Percentiles rank a stretch among this genome's conserved stretches.
Conservation (phyloP, 2,888 invertebrate species). For the Crossocerus cetratus region DNA sequence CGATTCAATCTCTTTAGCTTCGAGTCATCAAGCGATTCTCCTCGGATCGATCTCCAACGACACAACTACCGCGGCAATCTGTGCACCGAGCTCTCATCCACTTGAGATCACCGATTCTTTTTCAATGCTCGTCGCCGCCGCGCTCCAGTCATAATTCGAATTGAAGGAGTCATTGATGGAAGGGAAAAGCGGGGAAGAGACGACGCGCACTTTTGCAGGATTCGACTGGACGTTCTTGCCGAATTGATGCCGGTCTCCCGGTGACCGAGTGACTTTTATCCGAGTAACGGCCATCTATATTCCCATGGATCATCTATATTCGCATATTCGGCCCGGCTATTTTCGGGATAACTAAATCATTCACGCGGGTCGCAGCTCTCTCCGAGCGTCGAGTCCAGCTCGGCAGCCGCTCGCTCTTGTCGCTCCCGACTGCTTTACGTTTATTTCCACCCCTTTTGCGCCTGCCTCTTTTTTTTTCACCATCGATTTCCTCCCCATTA, state of each 20-base stretch:
- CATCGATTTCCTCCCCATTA: neutral
- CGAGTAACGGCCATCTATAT: conserved; percentile 50
- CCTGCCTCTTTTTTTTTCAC: conserved; percentile 8
- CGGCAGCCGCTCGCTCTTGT: conserved; percentile 25
- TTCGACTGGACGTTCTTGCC: too few species aligned
- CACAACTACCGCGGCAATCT: neutral
- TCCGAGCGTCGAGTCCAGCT: too few species aligned
- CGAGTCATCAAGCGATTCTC: neutral
- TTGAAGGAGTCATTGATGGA: too few species aligned
- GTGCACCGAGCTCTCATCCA: too few species aligned
- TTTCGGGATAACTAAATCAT: conserved; percentile 47
- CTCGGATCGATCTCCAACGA: neutral
- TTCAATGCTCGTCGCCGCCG: too few species aligned
- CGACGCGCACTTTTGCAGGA: too few species aligned
- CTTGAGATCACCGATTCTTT: too few species aligned
- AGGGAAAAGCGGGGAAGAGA: too few species aligned
- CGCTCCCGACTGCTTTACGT: neutral
- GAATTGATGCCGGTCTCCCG: conserved; percentile 10
- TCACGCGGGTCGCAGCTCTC: too few species aligned
- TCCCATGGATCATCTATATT: conserved; percentile 5
- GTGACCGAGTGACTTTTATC: conserved; percentile 68
- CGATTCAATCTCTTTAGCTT: neutral
- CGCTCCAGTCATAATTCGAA: too few species aligned
- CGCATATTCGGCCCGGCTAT: conserved; percentile 12
- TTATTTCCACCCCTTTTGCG: conserved; percentile 8